Conservation (phyloP, 2,888 invertebrate genomes). For the Helleia helle region DNA sequence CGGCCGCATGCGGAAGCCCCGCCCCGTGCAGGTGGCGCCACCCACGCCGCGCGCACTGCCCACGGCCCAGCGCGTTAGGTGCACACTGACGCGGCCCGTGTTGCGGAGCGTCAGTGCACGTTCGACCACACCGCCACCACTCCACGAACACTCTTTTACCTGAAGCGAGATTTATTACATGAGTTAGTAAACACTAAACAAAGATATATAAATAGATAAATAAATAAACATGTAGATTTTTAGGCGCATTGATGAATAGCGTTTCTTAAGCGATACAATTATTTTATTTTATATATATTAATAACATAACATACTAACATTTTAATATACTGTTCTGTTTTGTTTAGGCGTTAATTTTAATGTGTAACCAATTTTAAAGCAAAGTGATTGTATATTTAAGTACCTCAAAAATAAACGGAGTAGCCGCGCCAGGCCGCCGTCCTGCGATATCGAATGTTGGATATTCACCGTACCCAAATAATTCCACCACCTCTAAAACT, state of each 20-base stretch:
- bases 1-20: constrained; percentile 48
- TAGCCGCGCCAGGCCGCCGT: constrained; percentile 83
- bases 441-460: constrained; percentile 93
- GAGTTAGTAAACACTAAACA: no score
- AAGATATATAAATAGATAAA: no score
- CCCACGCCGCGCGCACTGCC: constrained; percentile 40
- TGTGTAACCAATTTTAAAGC: no score
- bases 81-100: constrained; percentile 91
- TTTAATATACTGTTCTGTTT: no score
- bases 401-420: constrained; percentile 86
- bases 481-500: constrained; percentile 86
- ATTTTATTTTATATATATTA: no score
- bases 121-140: constrained; percentile 43
- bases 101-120: constrained; percentile 89
- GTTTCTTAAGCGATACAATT: no score
- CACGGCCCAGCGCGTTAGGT: constrained; percentile 66
- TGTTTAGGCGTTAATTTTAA: no score
- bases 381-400: no score
- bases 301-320: no score
- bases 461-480: constrained; percentile 88
- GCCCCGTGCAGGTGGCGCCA: constrained; percentile 42
- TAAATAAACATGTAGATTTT: no score
- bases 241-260: no score
- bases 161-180: neutral
- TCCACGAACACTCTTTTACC: constrained; percentile 67